A percentile compares a stretch with the other conserved stretches of the same genome.
Conservation (phyloP, 2,797 vertebrate species). For the Geotrypetes seraphini region DNA sequence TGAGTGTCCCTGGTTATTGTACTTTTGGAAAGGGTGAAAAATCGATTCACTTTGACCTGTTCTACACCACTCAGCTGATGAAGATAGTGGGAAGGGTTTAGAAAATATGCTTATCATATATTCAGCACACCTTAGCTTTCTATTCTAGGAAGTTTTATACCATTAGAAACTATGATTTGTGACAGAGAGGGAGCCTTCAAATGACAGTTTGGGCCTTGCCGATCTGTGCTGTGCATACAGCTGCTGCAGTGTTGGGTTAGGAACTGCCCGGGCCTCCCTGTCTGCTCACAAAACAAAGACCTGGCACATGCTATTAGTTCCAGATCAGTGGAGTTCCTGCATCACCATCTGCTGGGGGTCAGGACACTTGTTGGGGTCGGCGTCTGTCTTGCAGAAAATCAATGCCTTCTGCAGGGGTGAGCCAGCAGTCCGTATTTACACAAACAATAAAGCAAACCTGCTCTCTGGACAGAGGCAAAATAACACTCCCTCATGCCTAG, state of each 20-base stretch:
- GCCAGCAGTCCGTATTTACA: constrained; percentile 61
- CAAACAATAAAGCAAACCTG: constrained; percentile 73
- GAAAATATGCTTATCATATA: not conserved
- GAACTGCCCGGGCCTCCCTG: constrained; percentile 38
- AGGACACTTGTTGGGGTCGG: constrained; percentile 72
- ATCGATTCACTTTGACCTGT: too few relatives aligned
- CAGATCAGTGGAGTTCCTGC: constrained; percentile 75
- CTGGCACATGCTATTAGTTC: constrained; percentile 84
- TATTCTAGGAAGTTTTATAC: not conserved
- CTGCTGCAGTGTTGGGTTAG: constrained; percentile 38
- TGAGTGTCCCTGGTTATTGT: too few relatives aligned
- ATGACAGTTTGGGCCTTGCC: constrained; percentile 30
- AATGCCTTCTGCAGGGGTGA: constrained; percentile 53
- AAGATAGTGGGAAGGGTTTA: constrained; percentile 5
- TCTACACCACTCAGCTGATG: too few relatives aligned
- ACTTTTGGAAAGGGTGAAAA: too few relatives aligned
- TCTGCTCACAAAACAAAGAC: constrained; percentile 73
- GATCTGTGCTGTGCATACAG: constrained; percentile 37
- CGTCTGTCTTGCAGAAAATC: constrained; percentile 50
- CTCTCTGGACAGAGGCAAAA: constrained; percentile 48
- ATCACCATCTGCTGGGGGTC: constrained; percentile 80
- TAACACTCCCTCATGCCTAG: constrained; percentile 59
- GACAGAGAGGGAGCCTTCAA: constrained; percentile 10
- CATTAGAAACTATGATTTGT: constrained; percentile 15
- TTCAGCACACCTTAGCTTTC: too few relatives aligned